These are phyloP conservation scores for Spongilla lacustris DNA, from an alignment of 37 sponge, comb jelly and placozoan species.

Conservation along the genomic window DNA sequence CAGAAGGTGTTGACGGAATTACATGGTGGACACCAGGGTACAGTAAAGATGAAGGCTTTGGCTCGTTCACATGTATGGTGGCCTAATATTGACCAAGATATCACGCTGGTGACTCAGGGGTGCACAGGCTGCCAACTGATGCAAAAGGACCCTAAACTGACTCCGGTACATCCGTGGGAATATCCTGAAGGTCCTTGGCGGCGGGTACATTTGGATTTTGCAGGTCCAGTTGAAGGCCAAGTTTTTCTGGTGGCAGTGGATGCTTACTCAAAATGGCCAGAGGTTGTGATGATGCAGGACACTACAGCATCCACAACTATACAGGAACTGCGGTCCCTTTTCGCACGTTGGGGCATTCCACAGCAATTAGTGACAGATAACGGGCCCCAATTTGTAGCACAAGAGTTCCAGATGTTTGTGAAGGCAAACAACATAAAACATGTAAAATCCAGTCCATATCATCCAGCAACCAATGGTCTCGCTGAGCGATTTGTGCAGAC, in stretches of 20 bases:
- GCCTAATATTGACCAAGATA: constrained; percentile 13
- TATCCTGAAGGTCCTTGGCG: constrained; percentile 12
- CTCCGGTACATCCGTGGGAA: constrained; percentile 4
- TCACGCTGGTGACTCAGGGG: not conserved
- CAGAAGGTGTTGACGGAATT: not conserved
- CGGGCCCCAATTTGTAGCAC: constrained; percentile 33
- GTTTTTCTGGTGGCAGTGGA: constrained; percentile 9
- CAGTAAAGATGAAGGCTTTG: constrained; percentile 15
- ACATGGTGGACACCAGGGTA: constrained; percentile 11
- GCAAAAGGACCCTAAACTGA: not conserved
- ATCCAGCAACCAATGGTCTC: constrained; percentile 23
- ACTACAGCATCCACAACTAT: not conserved
- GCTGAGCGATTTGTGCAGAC: not conserved
- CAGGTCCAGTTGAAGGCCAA: constrained; percentile 14
- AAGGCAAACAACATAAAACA: constrained; percentile 35
- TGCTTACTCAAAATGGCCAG: constrained; percentile 34
- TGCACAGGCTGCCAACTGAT: constrained; percentile 11
- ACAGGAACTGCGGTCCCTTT: not conserved
- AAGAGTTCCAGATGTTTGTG: constrained; percentile 11
- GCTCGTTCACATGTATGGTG: constrained; percentile 20
- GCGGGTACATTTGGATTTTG: constrained; percentile 31
- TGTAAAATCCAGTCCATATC: constrained; percentile 5
- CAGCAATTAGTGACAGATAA: constrained; percentile 34
- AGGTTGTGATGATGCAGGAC: not conserved
- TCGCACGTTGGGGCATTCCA: not conserved